Conservation (phyloP, 2,888 invertebrate genomes). For the Margaritifera margaritifera region DNA sequence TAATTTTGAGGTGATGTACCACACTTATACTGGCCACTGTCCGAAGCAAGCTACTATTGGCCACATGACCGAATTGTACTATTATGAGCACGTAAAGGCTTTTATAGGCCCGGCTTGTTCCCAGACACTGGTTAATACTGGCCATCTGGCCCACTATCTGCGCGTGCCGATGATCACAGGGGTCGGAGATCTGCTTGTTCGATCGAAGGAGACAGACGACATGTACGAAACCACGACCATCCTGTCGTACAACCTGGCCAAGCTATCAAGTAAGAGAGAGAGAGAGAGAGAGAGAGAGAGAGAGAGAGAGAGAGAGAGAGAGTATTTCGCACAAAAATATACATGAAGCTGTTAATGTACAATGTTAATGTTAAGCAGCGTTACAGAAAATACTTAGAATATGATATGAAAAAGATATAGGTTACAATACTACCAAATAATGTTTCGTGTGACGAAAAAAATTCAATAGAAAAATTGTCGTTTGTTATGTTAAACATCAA, state of each 20-base stretch:
- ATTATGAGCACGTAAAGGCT: conserved; percentile 33
- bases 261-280: conserved; percentile 44
- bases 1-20: conserved; percentile 25
- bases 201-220: conserved; percentile 20
- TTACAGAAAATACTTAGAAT: too few relatives aligned
- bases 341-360: too few relatives aligned
- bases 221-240: conserved; percentile 45
- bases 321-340: too few relatives aligned
- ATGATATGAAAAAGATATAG: too few relatives aligned
- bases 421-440: too few relatives aligned
- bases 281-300: conserved; percentile 5
- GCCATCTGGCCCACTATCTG: conserved; percentile 41
- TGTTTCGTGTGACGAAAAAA: too few relatives aligned
- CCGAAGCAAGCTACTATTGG: conserved; percentile 44
- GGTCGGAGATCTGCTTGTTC: conserved; percentile 42
- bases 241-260: conserved; percentile 43
- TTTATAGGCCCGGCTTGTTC: conserved; percentile 52
- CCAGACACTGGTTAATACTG: conserved; percentile 37
- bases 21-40: conserved; percentile 45
- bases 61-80: conserved; percentile 41
- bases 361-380: too few relatives aligned
- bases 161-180: conserved; percentile 45
- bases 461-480: too few relatives aligned
- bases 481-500: too few relatives aligned
- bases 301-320: conserved; percentile 1